Base-by-base conservation (phyloP, 1,140 invertebrate species). In the Microvelia longipes region DNA sequence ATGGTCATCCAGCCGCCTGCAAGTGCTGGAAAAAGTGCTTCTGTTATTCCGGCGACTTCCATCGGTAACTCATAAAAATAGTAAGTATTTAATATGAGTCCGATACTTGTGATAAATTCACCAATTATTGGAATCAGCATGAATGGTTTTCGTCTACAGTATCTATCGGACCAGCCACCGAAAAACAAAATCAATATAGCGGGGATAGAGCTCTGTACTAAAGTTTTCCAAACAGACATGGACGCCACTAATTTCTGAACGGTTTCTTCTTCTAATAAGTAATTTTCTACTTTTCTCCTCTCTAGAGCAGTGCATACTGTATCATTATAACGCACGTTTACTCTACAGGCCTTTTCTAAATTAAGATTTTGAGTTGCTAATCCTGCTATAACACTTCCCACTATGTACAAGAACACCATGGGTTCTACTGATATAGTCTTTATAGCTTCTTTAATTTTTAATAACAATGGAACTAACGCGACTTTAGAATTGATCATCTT, bases 1-100 rank as follows among this genome's bases (percentile, higher is more conserved):
- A 93, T 90, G 24, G 90, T 91, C 74, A 93, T 90, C 86, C 89
- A 92, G 1, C 91, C 91, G 0, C 90, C 90, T 2, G 89, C 88
- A 0, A 94, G 74, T 0, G 88, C 88, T 0, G 90, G 89, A 77
- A 90, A 90, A 60, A 92, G 80, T 1, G 88, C 87, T 77, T 92
- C 89, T 1, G 88, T 85, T 0, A 90, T 81, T 0, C 88, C 89
- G 2, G 87, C 86, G 0, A 85, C 86, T 80, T 92, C 89, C 81
- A 92, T 89, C 0, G 89, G 88, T 50, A 77, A 72, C 67, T 76
- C 72, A 63, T 75, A 74, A 76, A 89, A 91, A 50, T 11, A 50
- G 75, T 88, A 90, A 1, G 90, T 89, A 77, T 90, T 90, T 0
- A 91, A 75, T 69, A 94, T 86, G 0, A 93, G 83, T 14, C 89